These are phyloP conservation scores for Melanotaenia duboulayi DNA, from an alignment of 2,113 vertebrate genomes.

Conservation along the genomic window DNA sequence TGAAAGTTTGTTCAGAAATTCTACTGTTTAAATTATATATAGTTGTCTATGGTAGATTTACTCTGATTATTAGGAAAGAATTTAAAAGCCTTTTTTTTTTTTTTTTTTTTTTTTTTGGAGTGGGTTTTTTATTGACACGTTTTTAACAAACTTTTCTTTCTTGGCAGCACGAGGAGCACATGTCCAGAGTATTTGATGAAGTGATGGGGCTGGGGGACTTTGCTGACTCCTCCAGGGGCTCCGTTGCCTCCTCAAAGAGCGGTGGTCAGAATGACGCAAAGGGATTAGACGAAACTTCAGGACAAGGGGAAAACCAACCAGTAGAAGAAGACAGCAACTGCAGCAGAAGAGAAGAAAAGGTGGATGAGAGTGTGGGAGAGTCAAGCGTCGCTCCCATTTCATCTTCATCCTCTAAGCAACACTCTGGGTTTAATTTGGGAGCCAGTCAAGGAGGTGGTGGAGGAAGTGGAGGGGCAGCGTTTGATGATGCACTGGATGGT, in stretches of 20 bases:
- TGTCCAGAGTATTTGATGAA: slow-evolving; percentile 75
- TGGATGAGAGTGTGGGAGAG: slow-evolving; percentile 38
- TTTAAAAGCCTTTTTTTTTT: too few relatives aligned
- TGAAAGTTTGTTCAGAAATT: too few relatives aligned
- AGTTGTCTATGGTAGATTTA: too few relatives aligned
- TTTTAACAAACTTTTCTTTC: not conserved
- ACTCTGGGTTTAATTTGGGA: slow-evolving; percentile 37
- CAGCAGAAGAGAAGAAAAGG: slow-evolving; percentile 59
- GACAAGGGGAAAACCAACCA: slow-evolving; percentile 40
- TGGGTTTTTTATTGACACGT: not conserved
- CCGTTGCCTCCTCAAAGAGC: slow-evolving; percentile 67
- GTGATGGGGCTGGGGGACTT: slow-evolving; percentile 76
- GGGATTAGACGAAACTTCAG: slow-evolving; percentile 42
- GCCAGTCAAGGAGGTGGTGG: slow-evolving; percentile 40
- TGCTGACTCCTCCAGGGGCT: slow-evolving; percentile 69
- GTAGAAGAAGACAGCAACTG: slow-evolving; percentile 55
- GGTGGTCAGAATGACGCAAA: slow-evolving; percentile 55
- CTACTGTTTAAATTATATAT: too few relatives aligned
- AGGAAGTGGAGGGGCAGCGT: slow-evolving; percentile 59
- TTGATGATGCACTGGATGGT: slow-evolving; percentile 69
- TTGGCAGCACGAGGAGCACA: slow-evolving; percentile 67
- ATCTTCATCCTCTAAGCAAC: slow-evolving; percentile 20
- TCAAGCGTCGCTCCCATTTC: slow-evolving; percentile 19
- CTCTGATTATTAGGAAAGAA: too few relatives aligned
- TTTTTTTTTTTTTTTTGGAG: too few relatives aligned